Evolutionary conservation across 1,140 invertebrate species (phyloP).

Genomic region (Hylaeus anthracinus): DNA sequence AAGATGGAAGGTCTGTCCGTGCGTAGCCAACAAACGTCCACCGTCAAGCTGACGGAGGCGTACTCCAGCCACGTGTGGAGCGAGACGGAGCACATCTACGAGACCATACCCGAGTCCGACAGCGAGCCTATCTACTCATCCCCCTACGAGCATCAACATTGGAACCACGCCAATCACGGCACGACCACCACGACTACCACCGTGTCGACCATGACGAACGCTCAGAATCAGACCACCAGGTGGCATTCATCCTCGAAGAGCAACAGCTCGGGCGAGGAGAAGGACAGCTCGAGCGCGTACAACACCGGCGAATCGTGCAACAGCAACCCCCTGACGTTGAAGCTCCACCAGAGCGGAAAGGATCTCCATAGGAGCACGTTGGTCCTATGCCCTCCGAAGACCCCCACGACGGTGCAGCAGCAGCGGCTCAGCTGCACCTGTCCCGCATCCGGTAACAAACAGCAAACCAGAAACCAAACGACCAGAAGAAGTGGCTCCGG

Average conservation of each 20-base stretch:
- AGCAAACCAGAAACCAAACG: slow-evolving; percentile 57
- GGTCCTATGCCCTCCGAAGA: slow-evolving; percentile 77
- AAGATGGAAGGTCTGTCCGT: slow-evolving; percentile 71
- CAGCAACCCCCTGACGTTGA: slow-evolving; percentile 85
- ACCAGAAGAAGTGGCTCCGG: slow-evolving; percentile 61
- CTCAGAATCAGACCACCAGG: slow-evolving; percentile 44
- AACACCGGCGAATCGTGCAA: slow-evolving; percentile 90
- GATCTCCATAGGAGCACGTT: slow-evolving; percentile 80
- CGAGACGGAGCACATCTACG: slow-evolving; percentile 86
- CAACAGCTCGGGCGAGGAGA: slow-evolving; percentile 82
- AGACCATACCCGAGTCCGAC: slow-evolving; percentile 85
- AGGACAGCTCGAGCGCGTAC: slow-evolving; percentile 88
- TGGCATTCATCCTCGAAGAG: slow-evolving; percentile 80
- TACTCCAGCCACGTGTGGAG: slow-evolving; percentile 75
- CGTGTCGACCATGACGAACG: neutral
- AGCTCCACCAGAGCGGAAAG: slow-evolving; percentile 80
- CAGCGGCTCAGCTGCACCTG: slow-evolving; percentile 68
- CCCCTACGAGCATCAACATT: slow-evolving; percentile 82
- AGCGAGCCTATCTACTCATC: slow-evolving; percentile 86
- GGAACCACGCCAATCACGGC: slow-evolving; percentile 56
- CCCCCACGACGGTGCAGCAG: slow-evolving; percentile 13
- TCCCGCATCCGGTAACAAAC: slow-evolving; percentile 60
- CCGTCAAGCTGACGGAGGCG: slow-evolving; percentile 70
- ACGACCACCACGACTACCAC: neutral
- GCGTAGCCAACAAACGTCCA: slow-evolving; percentile 45